phyloP scores from a whole-genome alignment of 1,140 invertebrate species.

The Lordiphosa collinella region DNA sequence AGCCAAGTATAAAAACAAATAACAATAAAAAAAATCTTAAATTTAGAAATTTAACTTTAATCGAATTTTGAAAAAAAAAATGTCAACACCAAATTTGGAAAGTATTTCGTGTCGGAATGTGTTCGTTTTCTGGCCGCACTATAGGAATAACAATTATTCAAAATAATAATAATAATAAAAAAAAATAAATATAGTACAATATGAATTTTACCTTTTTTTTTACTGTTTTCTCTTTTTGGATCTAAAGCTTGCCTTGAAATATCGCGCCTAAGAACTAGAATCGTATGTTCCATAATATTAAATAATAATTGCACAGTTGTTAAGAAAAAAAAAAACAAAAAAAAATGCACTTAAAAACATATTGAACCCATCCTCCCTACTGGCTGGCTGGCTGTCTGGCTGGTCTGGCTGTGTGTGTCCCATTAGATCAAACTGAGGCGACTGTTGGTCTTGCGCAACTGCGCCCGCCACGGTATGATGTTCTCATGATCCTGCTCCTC shows the following conservation, averaged over 20 bases:
- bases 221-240: conserved; percentile 18
- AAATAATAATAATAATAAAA: conserved; percentile 32
- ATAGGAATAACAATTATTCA: conserved; percentile 52
- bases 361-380: background rate
- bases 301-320: conserved; percentile 47
- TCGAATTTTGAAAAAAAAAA: conserved; percentile 4
- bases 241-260: conserved; percentile 36
- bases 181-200: conserved; percentile 9
- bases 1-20: conserved; percentile 70
- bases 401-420: too few relatives aligned
- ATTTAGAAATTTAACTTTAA: conserved; percentile 14
- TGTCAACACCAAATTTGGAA: conserved; percentile 52
- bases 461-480: conserved; percentile 93
- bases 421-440: conserved; percentile 62
- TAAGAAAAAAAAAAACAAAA: conserved; percentile 17
- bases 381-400: background rate
- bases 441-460: conserved; percentile 93
- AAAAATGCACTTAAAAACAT: conserved; percentile 55
- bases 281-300: conserved; percentile 3
- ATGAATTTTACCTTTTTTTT: background rate
- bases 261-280: conserved; percentile 13
- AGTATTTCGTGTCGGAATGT: conserved; percentile 19
- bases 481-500: conserved; percentile 83
- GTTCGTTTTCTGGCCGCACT: conserved; percentile 17
- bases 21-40: conserved; percentile 65